These are phyloP conservation scores for Drosophila orosa DNA, from an alignment of 1,140 invertebrate genomes.

Conservation along the genomic window DNA sequence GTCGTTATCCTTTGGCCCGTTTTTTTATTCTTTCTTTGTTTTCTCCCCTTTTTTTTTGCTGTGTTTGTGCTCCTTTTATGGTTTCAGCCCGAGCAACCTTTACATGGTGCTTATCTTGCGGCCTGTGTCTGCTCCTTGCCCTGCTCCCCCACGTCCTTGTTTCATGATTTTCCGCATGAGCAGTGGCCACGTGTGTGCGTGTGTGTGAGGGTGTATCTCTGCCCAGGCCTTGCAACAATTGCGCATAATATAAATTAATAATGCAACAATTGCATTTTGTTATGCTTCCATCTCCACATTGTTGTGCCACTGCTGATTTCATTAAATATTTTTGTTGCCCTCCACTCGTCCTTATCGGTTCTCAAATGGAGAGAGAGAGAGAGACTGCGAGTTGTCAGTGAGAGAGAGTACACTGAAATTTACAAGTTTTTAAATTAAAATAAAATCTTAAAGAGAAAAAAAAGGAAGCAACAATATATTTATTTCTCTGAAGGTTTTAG, in stretches of 20 bases:
- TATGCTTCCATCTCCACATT: conserved; percentile 55
- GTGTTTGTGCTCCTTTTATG: conserved; percentile 52
- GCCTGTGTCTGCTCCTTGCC: conserved; percentile 31
- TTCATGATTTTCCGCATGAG: conserved; percentile 71
- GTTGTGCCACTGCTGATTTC: conserved; percentile 68
- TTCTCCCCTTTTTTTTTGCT: conserved; percentile 14
- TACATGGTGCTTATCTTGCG: conserved; percentile 65
- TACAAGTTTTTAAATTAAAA: not conserved
- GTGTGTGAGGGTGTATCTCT: conserved; percentile 2
- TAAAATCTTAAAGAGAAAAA: not conserved
- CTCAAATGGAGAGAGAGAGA: not conserved
- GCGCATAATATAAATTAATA: conserved; percentile 83
- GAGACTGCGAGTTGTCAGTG: not conserved
- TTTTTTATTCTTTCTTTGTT: conserved; percentile 12
- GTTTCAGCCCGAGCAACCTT: conserved; percentile 59
- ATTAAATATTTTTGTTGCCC: conserved; percentile 78
- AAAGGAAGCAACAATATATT: not conserved
- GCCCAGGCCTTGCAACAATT: conserved; percentile 61
- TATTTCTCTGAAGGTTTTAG: not conserved
- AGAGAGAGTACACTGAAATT: conserved; percentile 7
- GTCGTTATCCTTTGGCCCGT: conserved; percentile 41
- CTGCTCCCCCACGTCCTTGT: conserved; percentile 30
- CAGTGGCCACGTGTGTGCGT: conserved; percentile 32
- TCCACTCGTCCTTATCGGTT: conserved; percentile 53
- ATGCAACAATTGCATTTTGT: conserved; percentile 81